A percentile compares a stretch with the other conserved stretches of the same genome.
phyloP scores from a whole-genome alignment of 2,797 vertebrate genomes.

The Galago senegalensis region DNA sequence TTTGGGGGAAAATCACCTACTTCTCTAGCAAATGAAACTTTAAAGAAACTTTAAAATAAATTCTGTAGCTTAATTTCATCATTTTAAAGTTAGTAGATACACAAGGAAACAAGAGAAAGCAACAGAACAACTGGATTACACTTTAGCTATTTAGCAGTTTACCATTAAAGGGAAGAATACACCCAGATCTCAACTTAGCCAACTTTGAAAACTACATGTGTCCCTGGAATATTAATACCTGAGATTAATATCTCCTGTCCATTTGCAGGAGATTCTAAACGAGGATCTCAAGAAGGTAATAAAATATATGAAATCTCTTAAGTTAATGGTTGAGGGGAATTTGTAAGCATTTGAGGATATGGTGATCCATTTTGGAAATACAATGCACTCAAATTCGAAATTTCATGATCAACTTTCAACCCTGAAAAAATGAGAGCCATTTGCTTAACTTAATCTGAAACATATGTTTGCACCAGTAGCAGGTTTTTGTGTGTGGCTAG shows the following conservation, averaged over 20 bases:
- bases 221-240: slow-evolving; percentile 79
- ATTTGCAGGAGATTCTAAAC: slow-evolving; percentile 35
- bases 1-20: neutral
- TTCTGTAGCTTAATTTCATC: slow-evolving; percentile 16
- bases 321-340: neutral
- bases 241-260: neutral
- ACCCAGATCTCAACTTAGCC: slow-evolving; percentile 36
- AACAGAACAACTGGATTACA: slow-evolving; percentile 18
- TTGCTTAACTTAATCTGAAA: slow-evolving; percentile 89
- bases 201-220: slow-evolving; percentile 68
- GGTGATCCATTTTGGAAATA: slow-evolving; percentile 80
- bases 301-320: neutral
- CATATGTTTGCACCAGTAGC: slow-evolving; percentile 88
- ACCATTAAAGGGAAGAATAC: slow-evolving; percentile 17
- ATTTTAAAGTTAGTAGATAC: neutral
- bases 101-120: slow-evolving; percentile 3
- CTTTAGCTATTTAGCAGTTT: slow-evolving; percentile 24
- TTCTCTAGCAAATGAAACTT: slow-evolving; percentile 64
- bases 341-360: slow-evolving; percentile 65
- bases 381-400: slow-evolving; percentile 77
- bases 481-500: slow-evolving; percentile 83
- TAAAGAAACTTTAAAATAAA: slow-evolving; percentile 51
- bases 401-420: slow-evolving; percentile 86
- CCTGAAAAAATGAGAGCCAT: slow-evolving; percentile 78
- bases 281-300: neutral